Evolutionary conservation across 2,797 vertebrate species (phyloP).

Genomic region (Takifugu rubripes): DNA sequence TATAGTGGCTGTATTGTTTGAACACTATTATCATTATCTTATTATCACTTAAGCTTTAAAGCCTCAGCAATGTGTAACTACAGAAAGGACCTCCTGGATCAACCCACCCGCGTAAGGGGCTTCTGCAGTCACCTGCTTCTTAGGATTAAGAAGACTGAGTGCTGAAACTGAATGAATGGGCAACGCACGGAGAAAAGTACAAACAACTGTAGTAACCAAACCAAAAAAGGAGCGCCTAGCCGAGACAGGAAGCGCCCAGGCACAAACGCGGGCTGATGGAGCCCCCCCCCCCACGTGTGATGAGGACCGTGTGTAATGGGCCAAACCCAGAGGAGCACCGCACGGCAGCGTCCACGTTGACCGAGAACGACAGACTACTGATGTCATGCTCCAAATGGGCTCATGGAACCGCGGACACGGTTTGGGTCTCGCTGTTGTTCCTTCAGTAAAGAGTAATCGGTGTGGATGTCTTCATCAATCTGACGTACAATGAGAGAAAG

Average conservation of each 20-base stretch:
- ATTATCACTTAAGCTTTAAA: background rate
- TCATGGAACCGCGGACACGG: conserved; percentile 55
- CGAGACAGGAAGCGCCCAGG: conserved; percentile 6
- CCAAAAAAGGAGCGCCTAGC: conserved; percentile 44
- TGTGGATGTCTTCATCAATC: conserved; percentile 10
- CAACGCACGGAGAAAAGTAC: conserved; percentile 23
- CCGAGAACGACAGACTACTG: conserved; percentile 38
- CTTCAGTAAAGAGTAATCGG: conserved; percentile 1
- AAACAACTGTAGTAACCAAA: conserved; percentile 29
- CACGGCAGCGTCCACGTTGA: conserved; percentile 27
- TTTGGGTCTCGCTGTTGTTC: conserved; percentile 21
- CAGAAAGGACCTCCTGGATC: background rate
- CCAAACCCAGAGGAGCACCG: conserved; percentile 30
- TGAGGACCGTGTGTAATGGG: conserved; percentile 45
- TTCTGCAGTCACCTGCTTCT: conserved; percentile 47
- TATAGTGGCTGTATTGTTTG: too few species aligned
- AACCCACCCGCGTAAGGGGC: background rate
- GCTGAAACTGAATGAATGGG: conserved; percentile 32
- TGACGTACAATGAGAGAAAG: too few species aligned
- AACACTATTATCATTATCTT: too few species aligned
- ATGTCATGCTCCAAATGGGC: conserved; percentile 57
- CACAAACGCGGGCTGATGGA: background rate
- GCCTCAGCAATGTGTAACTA: background rate
- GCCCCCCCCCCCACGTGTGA: conserved; percentile 20
- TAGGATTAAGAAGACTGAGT: conserved; percentile 47